phyloP scores from a whole-genome alignment of 2,797 vertebrate species.

The Phoxinus dragarum region DNA sequence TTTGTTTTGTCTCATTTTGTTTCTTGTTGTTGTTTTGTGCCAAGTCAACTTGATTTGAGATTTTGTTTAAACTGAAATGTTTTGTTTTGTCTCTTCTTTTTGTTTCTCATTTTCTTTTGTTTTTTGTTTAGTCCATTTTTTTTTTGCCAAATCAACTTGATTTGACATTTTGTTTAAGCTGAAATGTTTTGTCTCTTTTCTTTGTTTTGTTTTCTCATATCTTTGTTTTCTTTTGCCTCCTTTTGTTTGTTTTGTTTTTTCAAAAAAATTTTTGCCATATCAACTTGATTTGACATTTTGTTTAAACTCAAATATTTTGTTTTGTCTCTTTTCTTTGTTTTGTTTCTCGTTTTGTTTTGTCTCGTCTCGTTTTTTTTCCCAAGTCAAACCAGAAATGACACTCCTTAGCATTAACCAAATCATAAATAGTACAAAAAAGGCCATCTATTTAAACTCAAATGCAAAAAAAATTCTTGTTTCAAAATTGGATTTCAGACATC shows the following conservation, averaged over 20 bases:
- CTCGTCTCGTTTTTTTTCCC: neutral
- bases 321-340: neutral
- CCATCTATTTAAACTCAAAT: neutral
- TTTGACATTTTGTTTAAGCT: neutral
- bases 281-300: neutral
- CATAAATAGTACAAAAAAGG: neutral
- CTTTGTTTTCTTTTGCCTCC: neutral
- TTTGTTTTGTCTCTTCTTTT: neutral
- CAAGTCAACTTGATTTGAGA: neutral
- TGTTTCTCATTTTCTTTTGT: neutral
- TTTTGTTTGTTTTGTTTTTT: neutral
- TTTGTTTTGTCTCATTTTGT: neutral
- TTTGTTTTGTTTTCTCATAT: neutral
- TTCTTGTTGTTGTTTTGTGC: neutral
- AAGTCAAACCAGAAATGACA: neutral
- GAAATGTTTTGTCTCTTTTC: neutral
- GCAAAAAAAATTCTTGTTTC: neutral
- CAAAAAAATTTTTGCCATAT: neutral
- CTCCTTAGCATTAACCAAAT: neutral
- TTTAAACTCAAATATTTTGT: neutral
- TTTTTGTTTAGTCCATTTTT: neutral
- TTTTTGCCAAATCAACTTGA: neutral
- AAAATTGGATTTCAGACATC: neutral
- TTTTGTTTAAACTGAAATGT: neutral
- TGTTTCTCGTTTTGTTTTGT: neutral